A percentile compares a stretch with the other conserved stretches of the same genome.
Conservation (phyloP, 2,797 vertebrate species). For the Hippoglossus hippoglossus region DNA sequence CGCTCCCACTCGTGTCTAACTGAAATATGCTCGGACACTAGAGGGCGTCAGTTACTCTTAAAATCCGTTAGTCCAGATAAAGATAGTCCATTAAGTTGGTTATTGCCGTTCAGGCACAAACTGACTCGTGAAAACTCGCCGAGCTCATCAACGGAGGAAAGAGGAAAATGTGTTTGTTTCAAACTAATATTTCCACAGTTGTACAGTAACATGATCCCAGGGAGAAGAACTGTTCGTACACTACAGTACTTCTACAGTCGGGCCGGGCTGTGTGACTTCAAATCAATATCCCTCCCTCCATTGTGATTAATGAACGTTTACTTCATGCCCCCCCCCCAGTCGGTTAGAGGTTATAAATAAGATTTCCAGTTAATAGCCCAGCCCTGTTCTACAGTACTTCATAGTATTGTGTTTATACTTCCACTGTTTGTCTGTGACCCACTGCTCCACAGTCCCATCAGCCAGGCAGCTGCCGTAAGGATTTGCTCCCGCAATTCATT, state of each 20-base stretch:
- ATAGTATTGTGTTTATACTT: constrained; percentile 22
- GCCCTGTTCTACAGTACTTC: constrained; percentile 25
- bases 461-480: constrained; percentile 1
- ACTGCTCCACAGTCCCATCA: constrained; percentile 14
- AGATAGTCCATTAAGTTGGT: neutral
- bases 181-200: constrained; percentile 17
- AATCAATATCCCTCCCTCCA: too few relatives aligned
- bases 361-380: constrained; percentile 14
- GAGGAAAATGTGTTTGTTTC: neutral
- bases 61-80: constrained; percentile 14
- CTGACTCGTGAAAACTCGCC: neutral
- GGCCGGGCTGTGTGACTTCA: too few relatives aligned
- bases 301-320: too few relatives aligned
- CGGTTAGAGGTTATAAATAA: neutral
- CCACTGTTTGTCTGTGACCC: constrained; percentile 1
- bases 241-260: constrained; percentile 1
- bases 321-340: too few relatives aligned
- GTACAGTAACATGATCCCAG: constrained; percentile 62
- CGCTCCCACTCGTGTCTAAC: constrained; percentile 14
- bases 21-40: neutral
- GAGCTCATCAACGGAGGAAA: neutral
- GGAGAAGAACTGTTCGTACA: constrained; percentile 41
- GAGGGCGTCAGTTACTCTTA: neutral
- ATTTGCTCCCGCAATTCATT: constrained; percentile 38
- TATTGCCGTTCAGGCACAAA: constrained; percentile 23